Evolutionary conservation across 2,888 invertebrate species (phyloP), one percentile per base, ranked within the genome.

Genomic region (Cheilosia vulpina): DNA sequence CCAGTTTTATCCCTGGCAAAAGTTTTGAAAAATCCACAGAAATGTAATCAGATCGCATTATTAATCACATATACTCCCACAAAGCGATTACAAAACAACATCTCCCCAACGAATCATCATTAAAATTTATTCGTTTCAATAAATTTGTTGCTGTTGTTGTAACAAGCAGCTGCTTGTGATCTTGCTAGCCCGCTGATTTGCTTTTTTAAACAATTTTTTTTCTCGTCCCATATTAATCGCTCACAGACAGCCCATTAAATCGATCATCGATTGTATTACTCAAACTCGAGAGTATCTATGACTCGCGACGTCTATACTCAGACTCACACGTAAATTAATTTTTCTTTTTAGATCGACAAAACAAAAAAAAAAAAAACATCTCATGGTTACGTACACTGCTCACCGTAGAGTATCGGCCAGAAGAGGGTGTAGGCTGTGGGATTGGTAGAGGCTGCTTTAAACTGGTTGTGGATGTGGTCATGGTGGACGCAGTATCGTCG

Each of bases 261-360:
- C 55, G 73, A 68, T 73, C 73, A 80, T 55, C 80, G 73, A 68
- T 68, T 80, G 47, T 41, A 80, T 75, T 62, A 72, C 65, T 72
- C 65, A 58, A 79, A 78, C 63, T 53, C 65, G 52, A 50, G 65
- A 66, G 45, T 80, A 66, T 80, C 65, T 50, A 72, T 57, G 58
- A 79, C 47, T 63, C 53, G 19, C 17, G 45, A 45, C 43, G 45
- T 34, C 17, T 63, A 24, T 24, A 41, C 53, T 52, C 47, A 31
- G 7, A 43, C 27, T 41, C 24, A 52, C 52, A 68, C 15, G 34
- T n/a, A 31, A 27, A 34, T 60, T 7, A 9, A 13, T 45, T 13
- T 50, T 45, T 66, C 24, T 34, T 52, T 53, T 76, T 19, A 47
- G 58, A 71, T n/a, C n/a, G n/a, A n/a, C n/a, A n/a, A n/a, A n/a